phyloP scores from a whole-genome alignment of 2,797 vertebrate genomes.

The Sebastes flavidus region DNA sequence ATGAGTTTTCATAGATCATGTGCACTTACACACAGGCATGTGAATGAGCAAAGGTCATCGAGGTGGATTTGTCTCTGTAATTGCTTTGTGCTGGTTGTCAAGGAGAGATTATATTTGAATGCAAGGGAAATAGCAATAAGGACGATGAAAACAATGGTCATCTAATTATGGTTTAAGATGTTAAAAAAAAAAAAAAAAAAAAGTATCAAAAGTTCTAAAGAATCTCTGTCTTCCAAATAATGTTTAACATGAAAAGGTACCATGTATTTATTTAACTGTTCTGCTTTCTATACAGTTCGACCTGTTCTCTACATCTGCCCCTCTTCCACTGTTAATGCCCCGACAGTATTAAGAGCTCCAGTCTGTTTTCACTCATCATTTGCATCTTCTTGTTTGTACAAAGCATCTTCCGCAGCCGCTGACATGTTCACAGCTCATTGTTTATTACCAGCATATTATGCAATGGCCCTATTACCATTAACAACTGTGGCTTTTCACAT shows the following conservation, averaged over 20 bases:
- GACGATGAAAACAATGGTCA: conserved; percentile 82
- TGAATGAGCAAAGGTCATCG: conserved; percentile 4
- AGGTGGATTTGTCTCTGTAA: conserved; percentile 23
- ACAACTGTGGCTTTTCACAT: conserved; percentile 25
- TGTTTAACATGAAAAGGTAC: conserved; percentile 78
- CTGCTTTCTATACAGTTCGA: conserved; percentile 83
- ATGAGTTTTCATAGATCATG: conserved; percentile 27
- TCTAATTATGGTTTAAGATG: conserved; percentile 80
- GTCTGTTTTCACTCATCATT: not conserved
- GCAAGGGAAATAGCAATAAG: conserved; percentile 80
- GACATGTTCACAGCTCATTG: conserved; percentile 36
- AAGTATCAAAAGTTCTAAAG: conserved; percentile 82
- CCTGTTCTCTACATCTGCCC: conserved; percentile 37
- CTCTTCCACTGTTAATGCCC: conserved; percentile 15
- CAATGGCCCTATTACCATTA: conserved; percentile 49
- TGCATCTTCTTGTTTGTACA: conserved; percentile 34
- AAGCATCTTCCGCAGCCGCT: conserved; percentile 27
- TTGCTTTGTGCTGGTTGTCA: conserved; percentile 27
- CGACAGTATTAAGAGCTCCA: conserved; percentile 15
- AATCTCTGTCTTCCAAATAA: conserved; percentile 90
- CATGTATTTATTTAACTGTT: conserved; percentile 77
- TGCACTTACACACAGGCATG: conserved; percentile 14
- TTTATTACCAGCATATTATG: conserved; percentile 65
- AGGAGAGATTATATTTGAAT: conserved; percentile 46
- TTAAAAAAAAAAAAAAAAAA: conserved; percentile 65